Evolutionary conservation across 2,113 vertebrate species (phyloP).

Genomic region (Cinclus cinclus): DNA sequence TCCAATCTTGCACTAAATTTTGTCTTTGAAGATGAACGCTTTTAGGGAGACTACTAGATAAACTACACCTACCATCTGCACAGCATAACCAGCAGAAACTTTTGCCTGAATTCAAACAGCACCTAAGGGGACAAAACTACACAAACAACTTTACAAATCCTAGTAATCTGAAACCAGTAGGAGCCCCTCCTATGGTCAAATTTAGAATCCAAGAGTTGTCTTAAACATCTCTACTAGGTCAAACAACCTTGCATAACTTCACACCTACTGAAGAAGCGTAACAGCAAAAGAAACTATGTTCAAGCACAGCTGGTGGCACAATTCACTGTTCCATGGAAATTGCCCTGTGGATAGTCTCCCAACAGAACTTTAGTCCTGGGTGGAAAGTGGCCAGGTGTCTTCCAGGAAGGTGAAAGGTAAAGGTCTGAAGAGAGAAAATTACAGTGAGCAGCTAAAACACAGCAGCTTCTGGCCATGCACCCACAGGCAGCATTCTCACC

Average conservation of each 20-base stretch:
- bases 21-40: not conserved
- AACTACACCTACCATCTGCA: not conserved
- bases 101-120: not conserved
- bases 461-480: not conserved
- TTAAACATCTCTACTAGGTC: not conserved
- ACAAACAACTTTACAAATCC: not conserved
- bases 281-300: not conserved
- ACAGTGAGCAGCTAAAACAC: fast-evolving
- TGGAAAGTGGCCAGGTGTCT: not conserved
- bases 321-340: not conserved
- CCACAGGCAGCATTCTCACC: not conserved
- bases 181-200: not conserved
- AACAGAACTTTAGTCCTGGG: not conserved
- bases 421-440: not conserved
- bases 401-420: not conserved
- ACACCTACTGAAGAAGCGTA: not conserved
- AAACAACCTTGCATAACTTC: not conserved
- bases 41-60: not conserved
- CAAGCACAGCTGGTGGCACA: not conserved
- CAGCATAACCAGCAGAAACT: not conserved
- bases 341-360: not conserved
- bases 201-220: not conserved
- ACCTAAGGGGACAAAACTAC: not conserved
- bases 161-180: not conserved
- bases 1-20: not conserved